phyloP scores from a whole-genome alignment of 2,888 invertebrate species.

The Polyploca ridens region DNA sequence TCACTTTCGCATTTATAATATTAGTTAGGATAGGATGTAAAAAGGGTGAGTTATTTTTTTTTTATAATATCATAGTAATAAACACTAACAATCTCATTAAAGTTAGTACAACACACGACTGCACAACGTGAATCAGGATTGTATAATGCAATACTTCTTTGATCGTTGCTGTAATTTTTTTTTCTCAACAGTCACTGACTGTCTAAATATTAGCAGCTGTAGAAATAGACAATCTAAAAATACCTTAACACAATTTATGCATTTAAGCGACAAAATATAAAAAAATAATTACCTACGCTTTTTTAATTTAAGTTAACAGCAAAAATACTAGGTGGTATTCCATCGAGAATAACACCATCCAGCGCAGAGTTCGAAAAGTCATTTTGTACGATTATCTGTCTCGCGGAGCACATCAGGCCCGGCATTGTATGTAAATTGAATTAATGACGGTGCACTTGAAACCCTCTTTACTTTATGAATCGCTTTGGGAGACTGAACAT shows the following conservation, averaged over 20 bases:
- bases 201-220: not conserved
- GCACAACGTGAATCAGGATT: too few relatives aligned
- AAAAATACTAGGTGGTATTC: slow-evolving; percentile 18
- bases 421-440: slow-evolving; percentile 75
- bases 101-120: too few relatives aligned
- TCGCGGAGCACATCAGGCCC: slow-evolving; percentile 68
- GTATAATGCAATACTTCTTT: not conserved
- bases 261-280: slow-evolving; percentile 16
- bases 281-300: slow-evolving; percentile 37
- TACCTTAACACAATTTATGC: not conserved
- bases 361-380: slow-evolving; percentile 71
- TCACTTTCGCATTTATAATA: too few relatives aligned
- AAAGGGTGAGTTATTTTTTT: too few relatives aligned
- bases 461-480: slow-evolving; percentile 51
- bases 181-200: not conserved
- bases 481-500: slow-evolving; percentile 22
- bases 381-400: slow-evolving; percentile 78
- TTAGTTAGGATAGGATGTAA: too few relatives aligned
- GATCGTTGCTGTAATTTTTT: not conserved
- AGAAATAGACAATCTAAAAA: not conserved
- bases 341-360: slow-evolving; percentile 54
- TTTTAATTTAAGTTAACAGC: slow-evolving; percentile 14
- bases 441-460: slow-evolving; percentile 68
- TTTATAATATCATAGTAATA: too few relatives aligned
- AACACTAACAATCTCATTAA: too few relatives aligned